Evolutionary conservation across 2,888 invertebrate genomes (phyloP).

Genomic region (Drosophila kambysellisi): DNA sequence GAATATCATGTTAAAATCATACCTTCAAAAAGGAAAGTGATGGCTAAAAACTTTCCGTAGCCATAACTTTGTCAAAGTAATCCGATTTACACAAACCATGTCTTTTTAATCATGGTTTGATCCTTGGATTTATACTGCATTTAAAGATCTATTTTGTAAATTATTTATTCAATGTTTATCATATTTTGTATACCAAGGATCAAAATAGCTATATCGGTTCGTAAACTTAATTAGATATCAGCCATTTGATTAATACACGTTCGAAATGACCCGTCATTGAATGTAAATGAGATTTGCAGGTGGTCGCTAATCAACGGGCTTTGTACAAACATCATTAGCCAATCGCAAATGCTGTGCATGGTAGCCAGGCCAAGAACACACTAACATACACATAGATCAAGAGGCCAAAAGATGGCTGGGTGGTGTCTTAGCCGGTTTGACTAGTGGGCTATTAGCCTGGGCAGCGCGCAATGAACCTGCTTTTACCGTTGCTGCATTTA

Average conservation of each 20-base stretch:
- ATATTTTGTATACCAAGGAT: neutral
- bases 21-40: too few relatives aligned
- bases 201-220: neutral
- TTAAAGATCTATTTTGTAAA: neutral
- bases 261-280: constrained; percentile 22
- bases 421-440: constrained; percentile 31
- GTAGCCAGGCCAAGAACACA: constrained; percentile 71
- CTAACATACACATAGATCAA: constrained; percentile 13
- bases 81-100: too few relatives aligned
- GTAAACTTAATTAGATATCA: constrained; percentile 35
- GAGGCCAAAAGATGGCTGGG: constrained; percentile 11
- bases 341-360: constrained; percentile 43
- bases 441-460: constrained; percentile 17
- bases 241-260: constrained; percentile 32
- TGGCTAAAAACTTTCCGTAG: too few relatives aligned
- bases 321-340: constrained; percentile 53
- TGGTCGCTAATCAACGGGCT: constrained; percentile 77
- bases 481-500: constrained; percentile 52
- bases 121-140: too few relatives aligned
- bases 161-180: neutral
- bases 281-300: constrained; percentile 73
- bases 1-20: too few relatives aligned
- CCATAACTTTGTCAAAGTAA: too few relatives aligned
- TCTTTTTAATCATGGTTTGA: too few relatives aligned
- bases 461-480: constrained; percentile 47